A percentile compares a stretch with the other conserved stretches of the same genome.
These are phyloP conservation scores for Threskiornis aethiopicus DNA, from an alignment of 2,797 vertebrate genomes.

Conservation along the genomic window DNA sequence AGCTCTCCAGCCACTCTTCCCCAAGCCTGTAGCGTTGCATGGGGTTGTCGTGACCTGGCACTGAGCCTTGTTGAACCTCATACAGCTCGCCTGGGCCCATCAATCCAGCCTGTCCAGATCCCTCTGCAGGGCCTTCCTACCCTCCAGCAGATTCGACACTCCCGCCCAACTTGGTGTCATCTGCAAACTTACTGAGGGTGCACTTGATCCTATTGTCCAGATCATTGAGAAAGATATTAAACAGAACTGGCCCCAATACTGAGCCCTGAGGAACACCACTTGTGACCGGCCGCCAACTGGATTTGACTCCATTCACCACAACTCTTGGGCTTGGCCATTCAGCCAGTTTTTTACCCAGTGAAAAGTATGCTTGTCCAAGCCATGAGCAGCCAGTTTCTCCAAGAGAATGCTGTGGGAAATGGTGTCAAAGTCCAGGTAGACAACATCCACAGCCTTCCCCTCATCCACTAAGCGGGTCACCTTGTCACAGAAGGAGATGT, in stretches of 20 bases:
- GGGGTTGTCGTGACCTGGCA: neutral
- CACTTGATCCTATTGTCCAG: neutral
- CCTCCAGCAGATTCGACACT: neutral
- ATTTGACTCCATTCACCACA: too few relatives aligned
- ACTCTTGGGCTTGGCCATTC: too few relatives aligned
- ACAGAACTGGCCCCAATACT: neutral
- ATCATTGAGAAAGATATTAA: neutral
- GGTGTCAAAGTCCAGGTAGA: too few relatives aligned
- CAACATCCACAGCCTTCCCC: too few relatives aligned
- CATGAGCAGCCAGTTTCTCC: neutral
- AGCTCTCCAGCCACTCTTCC: too few relatives aligned
- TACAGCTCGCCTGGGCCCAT: neutral
- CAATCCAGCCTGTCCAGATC: neutral
- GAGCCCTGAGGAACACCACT: neutral
- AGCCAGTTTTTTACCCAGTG: neutral
- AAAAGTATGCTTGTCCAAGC: neutral
- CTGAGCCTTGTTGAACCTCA: neutral
- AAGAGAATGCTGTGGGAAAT: neutral
- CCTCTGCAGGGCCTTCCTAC: neutral
- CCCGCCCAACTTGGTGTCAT: fast-evolving
- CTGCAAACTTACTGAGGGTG: neutral
- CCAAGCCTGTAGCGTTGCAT: neutral
- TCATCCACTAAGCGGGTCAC: too few relatives aligned
- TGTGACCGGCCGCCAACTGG: too few relatives aligned
- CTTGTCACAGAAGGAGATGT: too few relatives aligned